Conservation (phyloP, 1,140 invertebrate genomes). For the Acromyrmex heyeri region DNA sequence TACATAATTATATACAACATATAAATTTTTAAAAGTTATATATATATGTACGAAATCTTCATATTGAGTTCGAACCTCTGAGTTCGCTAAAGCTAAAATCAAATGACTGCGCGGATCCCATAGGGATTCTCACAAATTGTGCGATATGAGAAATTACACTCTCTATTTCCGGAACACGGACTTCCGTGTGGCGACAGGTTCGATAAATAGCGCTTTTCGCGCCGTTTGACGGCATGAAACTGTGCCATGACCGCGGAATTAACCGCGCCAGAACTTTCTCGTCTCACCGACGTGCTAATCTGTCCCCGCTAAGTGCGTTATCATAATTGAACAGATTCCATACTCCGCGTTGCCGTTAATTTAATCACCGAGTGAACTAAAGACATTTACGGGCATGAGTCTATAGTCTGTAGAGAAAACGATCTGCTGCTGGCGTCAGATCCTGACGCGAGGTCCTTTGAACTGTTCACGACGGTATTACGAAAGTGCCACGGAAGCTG, state of each 20-base stretch:
- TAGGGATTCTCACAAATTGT: constrained; percentile 9
- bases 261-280: constrained; percentile 46
- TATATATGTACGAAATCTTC: background rate
- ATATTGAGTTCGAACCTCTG: background rate
- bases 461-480: constrained; percentile 4
- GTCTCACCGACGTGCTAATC: constrained; percentile 32
- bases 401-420: constrained; percentile 11
- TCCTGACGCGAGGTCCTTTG: background rate
- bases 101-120: constrained; percentile 12
- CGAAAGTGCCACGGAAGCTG: background rate
- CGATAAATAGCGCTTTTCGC: constrained; percentile 50
- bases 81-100: background rate
- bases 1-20: background rate
- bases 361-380: constrained; percentile 46
- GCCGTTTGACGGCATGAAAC: constrained; percentile 21
- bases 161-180: background rate
- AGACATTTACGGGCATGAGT: constrained; percentile 39
- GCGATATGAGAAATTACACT: constrained; percentile 4
- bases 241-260: constrained; percentile 44
- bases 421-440: background rate
- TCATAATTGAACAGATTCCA: constrained; percentile 61
- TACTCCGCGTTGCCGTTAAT: constrained; percentile 46
- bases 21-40: background rate
- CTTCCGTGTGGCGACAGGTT: constrained; percentile 1
- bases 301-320: constrained; percentile 50